Base-by-base conservation (phyloP, 2,113 vertebrate genomes). In the Platichthys stellatus region DNA sequence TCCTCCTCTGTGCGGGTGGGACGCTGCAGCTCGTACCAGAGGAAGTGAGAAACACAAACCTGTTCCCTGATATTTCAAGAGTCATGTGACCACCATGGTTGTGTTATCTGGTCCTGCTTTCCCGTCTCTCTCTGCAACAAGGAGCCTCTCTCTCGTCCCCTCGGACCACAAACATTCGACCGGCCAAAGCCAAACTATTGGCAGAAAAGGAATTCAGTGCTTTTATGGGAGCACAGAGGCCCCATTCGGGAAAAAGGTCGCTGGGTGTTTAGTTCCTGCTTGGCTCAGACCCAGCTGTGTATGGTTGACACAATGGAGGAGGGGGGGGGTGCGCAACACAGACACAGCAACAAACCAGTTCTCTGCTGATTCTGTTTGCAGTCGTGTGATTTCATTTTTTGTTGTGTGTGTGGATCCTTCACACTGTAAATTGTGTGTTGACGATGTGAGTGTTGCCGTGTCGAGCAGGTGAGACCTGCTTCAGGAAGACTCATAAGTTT, bases 261-360 rank as follows among this genome's bases (percentile, higher is more conserved):
- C 61, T 45, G 61, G 45, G 53, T 53, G 80, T 58, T 74, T 65
- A 66, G 15, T 90, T 89, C 82, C 85, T 79, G 54, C n/a, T 72
- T 66, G 82, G 74, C 65, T 45, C 7, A 59, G 54, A 56, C 20
- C 53, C 61, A 56, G n/a, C 70, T 79, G 28, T 56, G 57, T 59
- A 63, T 59, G 20, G 15, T 58, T 15, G 35, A 26, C 26, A 62
- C 67, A 77, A 72, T 14, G 53, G 24, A 59, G 14, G 21, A 67
- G 63, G 72, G 23, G 23, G 23, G 23, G 23, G n/a, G n/a, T n/a
- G n/a, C n/a, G n/a, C n/a, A n/a, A 23, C 59, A 21, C 51, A 35
- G 61, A 15, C 51, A 0, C 53, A 45, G 35, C 13, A 53, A 53
- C 35, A 70, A 59, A 51, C 47, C 47, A 17, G 47, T 43, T 10